Conservation (phyloP, 2,113 vertebrate genomes). For the Cyphomyrus plagiostoma region DNA sequence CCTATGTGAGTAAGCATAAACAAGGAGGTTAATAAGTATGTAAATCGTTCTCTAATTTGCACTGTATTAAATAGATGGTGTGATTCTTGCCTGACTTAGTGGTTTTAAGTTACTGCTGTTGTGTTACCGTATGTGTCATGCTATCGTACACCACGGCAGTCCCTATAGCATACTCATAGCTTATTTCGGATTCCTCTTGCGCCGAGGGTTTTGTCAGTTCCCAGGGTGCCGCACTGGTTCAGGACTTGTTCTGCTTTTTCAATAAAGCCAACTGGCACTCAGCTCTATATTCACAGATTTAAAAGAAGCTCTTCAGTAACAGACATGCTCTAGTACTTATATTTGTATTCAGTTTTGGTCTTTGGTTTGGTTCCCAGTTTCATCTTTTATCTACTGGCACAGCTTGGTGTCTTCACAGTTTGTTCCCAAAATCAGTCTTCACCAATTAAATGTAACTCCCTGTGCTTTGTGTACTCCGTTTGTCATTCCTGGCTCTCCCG, state of each 20-base stretch:
- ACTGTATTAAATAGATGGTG: neutral
- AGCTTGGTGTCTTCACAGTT: constrained; percentile 7
- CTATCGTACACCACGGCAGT: neutral
- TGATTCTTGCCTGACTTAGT: neutral
- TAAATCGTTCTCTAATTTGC: neutral
- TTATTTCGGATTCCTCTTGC: neutral
- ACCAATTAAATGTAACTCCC: neutral
- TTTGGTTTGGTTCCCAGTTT: constrained; percentile 2
- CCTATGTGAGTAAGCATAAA: neutral
- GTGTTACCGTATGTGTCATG: neutral
- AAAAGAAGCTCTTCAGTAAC: neutral
- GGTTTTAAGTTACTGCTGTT: neutral
- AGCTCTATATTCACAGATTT: neutral
- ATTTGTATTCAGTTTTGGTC: constrained; percentile 4
- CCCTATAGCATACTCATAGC: neutral
- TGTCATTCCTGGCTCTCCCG: neutral
- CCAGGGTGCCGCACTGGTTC: neutral
- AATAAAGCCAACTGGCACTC: constrained; percentile 3
- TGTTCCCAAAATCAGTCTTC: neutral
- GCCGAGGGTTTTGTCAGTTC: neutral
- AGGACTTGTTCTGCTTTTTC: neutral
- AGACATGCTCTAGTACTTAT: constrained; percentile 6
- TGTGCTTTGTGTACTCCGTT: neutral
- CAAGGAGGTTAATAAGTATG: neutral
- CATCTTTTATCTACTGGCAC: neutral